Conservation (phyloP, 2,113 vertebrate genomes). For the Leucopsar rothschildi region DNA sequence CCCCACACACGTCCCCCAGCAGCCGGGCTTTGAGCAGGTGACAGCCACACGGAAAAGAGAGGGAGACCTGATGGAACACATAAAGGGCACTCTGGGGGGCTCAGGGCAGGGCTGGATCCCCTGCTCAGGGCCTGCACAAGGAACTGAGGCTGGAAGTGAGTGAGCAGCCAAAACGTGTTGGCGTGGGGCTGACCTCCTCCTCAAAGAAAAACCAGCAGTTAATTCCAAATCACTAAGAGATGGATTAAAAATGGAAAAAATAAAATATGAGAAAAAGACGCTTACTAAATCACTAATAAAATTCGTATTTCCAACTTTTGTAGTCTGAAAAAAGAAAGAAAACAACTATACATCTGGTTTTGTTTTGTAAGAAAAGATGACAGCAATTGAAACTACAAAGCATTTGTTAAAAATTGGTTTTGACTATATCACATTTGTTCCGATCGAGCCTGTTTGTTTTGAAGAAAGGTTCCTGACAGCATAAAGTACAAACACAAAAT, state of each 20-base stretch:
- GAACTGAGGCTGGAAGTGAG: not conserved
- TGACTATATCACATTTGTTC: not conserved
- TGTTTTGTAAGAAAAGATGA: not conserved
- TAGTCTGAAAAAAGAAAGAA: not conserved
- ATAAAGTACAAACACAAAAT: not conserved
- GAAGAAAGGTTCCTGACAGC: not conserved
- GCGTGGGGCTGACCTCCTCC: not conserved
- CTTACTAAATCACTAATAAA: not conserved
- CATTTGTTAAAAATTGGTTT: not conserved
- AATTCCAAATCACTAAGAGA: not conserved
- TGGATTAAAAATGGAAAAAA: not conserved
- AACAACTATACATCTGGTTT: not conserved
- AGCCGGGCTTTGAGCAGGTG: rapidly evolving
- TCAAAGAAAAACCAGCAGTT: rapidly evolving
- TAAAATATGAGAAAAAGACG: not conserved
- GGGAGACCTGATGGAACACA: no score
- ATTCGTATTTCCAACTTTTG: not conserved
- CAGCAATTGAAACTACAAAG: not conserved
- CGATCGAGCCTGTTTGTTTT: not conserved
- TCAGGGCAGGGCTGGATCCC: not conserved
- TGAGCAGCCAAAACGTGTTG: rapidly evolving
- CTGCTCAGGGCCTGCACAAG: not conserved
- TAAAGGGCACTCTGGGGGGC: no score
- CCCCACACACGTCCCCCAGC: not conserved
- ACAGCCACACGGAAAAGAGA: rapidly evolving